Evolutionary conservation across 2,797 vertebrate species (phyloP).

Genomic region (Phoxinus dragarum): DNA sequence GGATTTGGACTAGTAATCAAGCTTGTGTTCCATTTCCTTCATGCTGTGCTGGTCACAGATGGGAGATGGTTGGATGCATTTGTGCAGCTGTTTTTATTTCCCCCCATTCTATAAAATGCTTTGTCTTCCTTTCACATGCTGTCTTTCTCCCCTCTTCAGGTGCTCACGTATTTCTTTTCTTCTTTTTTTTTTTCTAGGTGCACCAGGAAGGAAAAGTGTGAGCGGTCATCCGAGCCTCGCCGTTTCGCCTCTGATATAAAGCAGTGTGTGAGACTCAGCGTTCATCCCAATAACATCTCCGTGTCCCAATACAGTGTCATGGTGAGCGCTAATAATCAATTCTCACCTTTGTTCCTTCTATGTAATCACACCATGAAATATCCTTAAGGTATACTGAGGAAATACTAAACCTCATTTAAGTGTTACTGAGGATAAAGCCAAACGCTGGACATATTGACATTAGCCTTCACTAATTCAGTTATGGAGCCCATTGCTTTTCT

Average conservation of each 20-base stretch:
- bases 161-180: constrained; percentile 49
- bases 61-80: constrained; percentile 43
- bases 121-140: constrained; percentile 19
- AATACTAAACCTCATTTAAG: constrained; percentile 22
- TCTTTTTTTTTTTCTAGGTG: constrained; percentile 80
- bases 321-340: constrained; percentile 81
- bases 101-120: constrained; percentile 24
- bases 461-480: constrained; percentile 42
- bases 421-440: constrained; percentile 44
- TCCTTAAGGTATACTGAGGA: constrained; percentile 14
- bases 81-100: constrained; percentile 37
- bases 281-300: constrained; percentile 98
- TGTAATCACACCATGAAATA: constrained; percentile 21
- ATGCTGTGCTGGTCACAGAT: constrained; percentile 41
- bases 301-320: constrained; percentile 96
- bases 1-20: constrained; percentile 30
- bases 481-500: constrained; percentile 35
- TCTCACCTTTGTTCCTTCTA: background rate
- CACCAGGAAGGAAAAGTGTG: constrained; percentile 94
- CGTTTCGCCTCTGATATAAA: constrained; percentile 95
- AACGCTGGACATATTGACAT: constrained; percentile 38
- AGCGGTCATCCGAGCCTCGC: constrained; percentile 90
- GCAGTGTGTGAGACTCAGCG: constrained; percentile 95
- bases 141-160: constrained; percentile 53
- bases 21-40: constrained; percentile 43